Evolutionary conservation across 92 coral and sea anemone genomes (phyloP).

Genomic region (Epizoanthus rinbou): DNA sequence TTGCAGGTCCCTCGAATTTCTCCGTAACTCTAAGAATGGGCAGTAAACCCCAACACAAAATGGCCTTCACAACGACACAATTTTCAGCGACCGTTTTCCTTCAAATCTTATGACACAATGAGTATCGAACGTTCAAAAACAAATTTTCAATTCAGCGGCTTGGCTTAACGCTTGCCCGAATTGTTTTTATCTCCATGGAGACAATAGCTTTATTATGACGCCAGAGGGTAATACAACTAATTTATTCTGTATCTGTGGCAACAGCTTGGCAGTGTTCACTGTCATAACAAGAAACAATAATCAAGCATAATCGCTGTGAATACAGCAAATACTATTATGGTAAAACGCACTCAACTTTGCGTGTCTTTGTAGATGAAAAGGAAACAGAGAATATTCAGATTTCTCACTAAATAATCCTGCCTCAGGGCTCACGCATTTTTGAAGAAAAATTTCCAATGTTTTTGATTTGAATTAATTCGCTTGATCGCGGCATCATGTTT

Average conservation of each 20-base stretch:
- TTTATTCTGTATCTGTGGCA: background rate
- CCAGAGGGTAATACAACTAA: background rate
- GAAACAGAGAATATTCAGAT: background rate
- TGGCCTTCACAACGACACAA: background rate
- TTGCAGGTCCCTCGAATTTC: background rate
- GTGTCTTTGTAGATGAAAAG: background rate
- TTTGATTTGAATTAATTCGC: no score
- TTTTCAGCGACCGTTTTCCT: background rate
- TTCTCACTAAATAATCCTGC: background rate
- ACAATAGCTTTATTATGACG: conserved; percentile 37
- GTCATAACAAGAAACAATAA: background rate
- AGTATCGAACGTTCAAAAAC: background rate
- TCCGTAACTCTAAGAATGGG: background rate
- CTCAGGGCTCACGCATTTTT: no score
- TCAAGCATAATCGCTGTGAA: background rate
- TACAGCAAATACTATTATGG: background rate
- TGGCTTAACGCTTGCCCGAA: background rate
- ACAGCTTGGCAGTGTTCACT: background rate
- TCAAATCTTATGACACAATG: background rate
- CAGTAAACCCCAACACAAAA: background rate
- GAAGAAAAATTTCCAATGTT: no score
- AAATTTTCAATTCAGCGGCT: conserved; percentile 29
- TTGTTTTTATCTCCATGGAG: conserved; percentile 9
- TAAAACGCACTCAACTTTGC: background rate
- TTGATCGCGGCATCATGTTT: no score